Percentiles rank a stretch among this genome's conserved stretches.
phyloP scores from a whole-genome alignment of 1,140 invertebrate species.

The Mya arenaria region DNA sequence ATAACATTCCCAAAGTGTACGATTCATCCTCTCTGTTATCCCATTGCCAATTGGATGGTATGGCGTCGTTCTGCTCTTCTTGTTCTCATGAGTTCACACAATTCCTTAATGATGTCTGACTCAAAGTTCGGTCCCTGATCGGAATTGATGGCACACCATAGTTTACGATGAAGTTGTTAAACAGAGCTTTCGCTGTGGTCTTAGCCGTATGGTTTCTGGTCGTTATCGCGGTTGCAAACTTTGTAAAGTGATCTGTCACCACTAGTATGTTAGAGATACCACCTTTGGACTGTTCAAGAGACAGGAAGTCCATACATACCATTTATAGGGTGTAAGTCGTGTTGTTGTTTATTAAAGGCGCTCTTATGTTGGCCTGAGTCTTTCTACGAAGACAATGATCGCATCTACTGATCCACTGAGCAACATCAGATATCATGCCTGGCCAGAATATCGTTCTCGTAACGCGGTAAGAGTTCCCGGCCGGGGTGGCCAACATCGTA shows the following conservation, averaged over 20 bases:
- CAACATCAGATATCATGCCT: background rate
- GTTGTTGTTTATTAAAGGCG: slow-evolving; percentile 9
- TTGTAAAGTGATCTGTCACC: slow-evolving; percentile 54
- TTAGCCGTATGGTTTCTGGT: slow-evolving; percentile 56
- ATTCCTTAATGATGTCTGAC: slow-evolving; percentile 40
- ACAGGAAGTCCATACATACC: slow-evolving; percentile 40
- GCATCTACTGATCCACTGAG: slow-evolving; percentile 21
- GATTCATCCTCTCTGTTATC: slow-evolving; percentile 34
- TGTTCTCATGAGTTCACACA: slow-evolving; percentile 39
- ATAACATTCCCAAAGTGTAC: slow-evolving; percentile 50
- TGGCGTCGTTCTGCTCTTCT: slow-evolving; percentile 14
- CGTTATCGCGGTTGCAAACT: slow-evolving; percentile 49
- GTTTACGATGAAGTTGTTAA: slow-evolving; percentile 39
- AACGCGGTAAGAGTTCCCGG: background rate
- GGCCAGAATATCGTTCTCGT: slow-evolving; percentile 1
- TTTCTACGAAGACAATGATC: slow-evolving; percentile 42
- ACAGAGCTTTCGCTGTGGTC: slow-evolving; percentile 39
- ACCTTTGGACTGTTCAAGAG: slow-evolving; percentile 39
- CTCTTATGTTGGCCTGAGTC: background rate
- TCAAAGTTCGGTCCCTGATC: slow-evolving; percentile 55
- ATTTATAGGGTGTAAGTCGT: slow-evolving; percentile 41
- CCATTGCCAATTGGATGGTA: slow-evolving; percentile 29
- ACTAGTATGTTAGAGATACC: slow-evolving; percentile 45
- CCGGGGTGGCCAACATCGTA: background rate
- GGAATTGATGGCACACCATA: slow-evolving; percentile 48